Evolutionary conservation across 2,113 vertebrate genomes (phyloP).

Genomic region (Mesitornis unicolor): DNA sequence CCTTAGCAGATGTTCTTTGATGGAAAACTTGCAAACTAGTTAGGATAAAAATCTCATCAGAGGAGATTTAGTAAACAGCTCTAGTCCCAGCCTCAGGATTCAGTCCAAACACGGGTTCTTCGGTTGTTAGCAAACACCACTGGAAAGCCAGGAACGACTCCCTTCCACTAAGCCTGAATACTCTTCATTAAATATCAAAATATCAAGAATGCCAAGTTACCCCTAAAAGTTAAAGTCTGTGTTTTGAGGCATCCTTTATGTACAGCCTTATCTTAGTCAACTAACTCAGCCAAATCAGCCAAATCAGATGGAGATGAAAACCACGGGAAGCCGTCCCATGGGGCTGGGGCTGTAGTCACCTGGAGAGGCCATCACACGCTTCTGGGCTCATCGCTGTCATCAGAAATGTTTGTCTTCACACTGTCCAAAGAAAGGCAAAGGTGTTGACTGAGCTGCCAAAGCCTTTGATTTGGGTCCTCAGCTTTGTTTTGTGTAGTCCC

Average conservation of each 20-base stretch:
- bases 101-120: neutral
- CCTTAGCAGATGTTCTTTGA: constrained; percentile 1
- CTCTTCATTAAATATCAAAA: neutral
- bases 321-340: fast-evolving
- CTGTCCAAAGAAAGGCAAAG: neutral
- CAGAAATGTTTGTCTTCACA: neutral
- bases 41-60: neutral
- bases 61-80: neutral
- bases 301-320: neutral
- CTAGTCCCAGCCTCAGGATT: neutral
- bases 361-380: neutral
- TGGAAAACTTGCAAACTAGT: constrained; percentile 3
- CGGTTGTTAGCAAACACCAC: neutral
- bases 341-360: no score
- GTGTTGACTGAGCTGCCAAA: neutral
- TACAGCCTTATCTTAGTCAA: neutral
- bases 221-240: neutral
- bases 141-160: neutral
- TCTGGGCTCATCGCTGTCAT: neutral
- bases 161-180: neutral
- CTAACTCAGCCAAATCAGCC: neutral
- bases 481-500: neutral
- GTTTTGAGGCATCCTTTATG: neutral
- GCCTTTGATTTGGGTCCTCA: neutral
- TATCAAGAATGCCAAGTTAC: neutral